Conservation (phyloP, 2,888 invertebrate genomes). For the Agonopterix heracliana region DNA sequence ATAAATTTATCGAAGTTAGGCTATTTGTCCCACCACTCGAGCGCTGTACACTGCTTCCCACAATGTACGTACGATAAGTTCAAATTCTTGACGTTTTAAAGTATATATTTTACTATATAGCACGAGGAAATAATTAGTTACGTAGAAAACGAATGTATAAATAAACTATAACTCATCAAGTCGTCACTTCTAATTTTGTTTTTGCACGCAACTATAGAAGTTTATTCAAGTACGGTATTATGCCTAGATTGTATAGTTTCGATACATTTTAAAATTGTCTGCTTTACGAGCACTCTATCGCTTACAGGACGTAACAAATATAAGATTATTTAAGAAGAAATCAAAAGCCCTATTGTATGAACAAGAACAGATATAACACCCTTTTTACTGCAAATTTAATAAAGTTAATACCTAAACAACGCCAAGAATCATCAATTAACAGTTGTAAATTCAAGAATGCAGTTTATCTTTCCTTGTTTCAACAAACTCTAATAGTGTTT, state of each 20-base stretch:
- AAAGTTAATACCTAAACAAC: neutral
- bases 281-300: too few species aligned
- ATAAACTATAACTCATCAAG: slow-evolving; percentile 41
- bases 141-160: slow-evolving; percentile 43
- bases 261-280: neutral
- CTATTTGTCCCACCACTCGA: slow-evolving; percentile 33
- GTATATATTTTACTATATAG: slow-evolving; percentile 59
- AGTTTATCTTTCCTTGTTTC: too few species aligned
- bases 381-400: too few species aligned
- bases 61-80: slow-evolving; percentile 60
- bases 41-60: slow-evolving; percentile 68
- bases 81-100: slow-evolving; percentile 62
- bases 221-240: neutral
- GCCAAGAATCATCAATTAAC: too few species aligned
- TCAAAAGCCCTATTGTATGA: too few species aligned
- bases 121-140: slow-evolving; percentile 46
- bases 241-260: neutral
- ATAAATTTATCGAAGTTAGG: slow-evolving; percentile 42
- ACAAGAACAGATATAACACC: too few species aligned
- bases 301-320: too few species aligned
- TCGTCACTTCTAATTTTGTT: slow-evolving; percentile 9
- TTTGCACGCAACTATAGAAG: slow-evolving; percentile 1
- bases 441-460: too few species aligned
- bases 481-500: too few species aligned
- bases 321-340: too few species aligned